Percentiles rank a stretch among this genome's conserved stretches.
Conservation (phyloP, 2,888 invertebrate genomes). For the Tigriopus californicus region DNA sequence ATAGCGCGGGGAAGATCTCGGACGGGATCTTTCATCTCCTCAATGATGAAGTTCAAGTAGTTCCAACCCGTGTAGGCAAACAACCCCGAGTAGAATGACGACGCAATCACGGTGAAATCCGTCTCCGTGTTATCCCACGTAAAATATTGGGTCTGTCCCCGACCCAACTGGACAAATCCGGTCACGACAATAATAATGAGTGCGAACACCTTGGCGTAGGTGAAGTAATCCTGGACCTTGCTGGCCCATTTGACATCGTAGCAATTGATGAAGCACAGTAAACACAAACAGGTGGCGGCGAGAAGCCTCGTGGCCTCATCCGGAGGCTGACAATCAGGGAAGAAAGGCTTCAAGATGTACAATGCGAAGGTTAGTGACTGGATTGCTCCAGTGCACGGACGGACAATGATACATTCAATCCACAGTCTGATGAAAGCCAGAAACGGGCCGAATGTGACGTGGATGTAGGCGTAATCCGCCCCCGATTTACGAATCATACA, state of each 20-base stretch:
- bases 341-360: conserved; percentile 87
- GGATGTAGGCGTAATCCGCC: conserved; percentile 96
- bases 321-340: conserved; percentile 81
- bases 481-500: conserved; percentile 84
- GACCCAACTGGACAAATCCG: conserved; percentile 61
- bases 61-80: conserved; percentile 99
- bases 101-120: conserved; percentile 67
- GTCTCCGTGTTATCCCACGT: conserved; percentile 75
- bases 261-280: conserved; percentile 90
- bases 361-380: conserved; percentile 88
- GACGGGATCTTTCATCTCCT: conserved; percentile 61
- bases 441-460: conserved; percentile 95
- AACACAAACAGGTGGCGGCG: conserved; percentile 80
- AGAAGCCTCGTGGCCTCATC: conserved; percentile 63
- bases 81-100: conserved; percentile 93
- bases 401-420: conserved; percentile 95
- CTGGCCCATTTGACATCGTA: conserved; percentile 94
- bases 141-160: conserved; percentile 70
- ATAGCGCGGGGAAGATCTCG: conserved; percentile 84
- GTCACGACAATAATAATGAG: conserved; percentile 82
- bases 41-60: conserved; percentile 96
- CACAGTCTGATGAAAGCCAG: conserved; percentile 87
- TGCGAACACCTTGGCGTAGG: conserved; percentile 85
- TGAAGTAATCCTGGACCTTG: conserved; percentile 87
- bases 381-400: conserved; percentile 91